phyloP scores from a whole-genome alignment of 2,888 invertebrate genomes.

The Phortica magna region DNA sequence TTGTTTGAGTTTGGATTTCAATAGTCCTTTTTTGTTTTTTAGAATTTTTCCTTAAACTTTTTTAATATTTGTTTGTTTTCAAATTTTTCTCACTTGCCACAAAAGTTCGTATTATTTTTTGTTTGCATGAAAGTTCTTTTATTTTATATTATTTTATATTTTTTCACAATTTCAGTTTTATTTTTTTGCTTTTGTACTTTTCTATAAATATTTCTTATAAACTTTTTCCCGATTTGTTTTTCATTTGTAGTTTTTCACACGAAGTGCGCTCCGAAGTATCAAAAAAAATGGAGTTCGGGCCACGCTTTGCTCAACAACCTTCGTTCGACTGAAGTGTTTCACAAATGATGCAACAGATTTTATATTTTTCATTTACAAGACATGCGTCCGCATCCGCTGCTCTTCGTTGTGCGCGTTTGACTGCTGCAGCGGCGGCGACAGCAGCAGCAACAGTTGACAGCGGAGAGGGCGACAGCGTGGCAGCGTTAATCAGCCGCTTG shows the following conservation, averaged over 20 bases:
- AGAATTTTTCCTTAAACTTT: background rate
- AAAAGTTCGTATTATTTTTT: constrained; percentile 26
- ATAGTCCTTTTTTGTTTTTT: constrained; percentile 9
- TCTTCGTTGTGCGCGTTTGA: constrained; percentile 35
- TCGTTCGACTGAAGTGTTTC: constrained; percentile 78
- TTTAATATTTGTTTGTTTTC: background rate
- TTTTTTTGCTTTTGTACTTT: constrained; percentile 33
- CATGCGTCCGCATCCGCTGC: constrained; percentile 60
- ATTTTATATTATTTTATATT: constrained; percentile 37
- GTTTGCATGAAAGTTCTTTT: constrained; percentile 28
- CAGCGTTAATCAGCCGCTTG: constrained; percentile 23
- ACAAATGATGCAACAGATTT: constrained; percentile 79
- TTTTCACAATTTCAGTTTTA: constrained; percentile 35
- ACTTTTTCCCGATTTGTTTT: constrained; percentile 42
- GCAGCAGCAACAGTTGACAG: constrained; percentile 2
- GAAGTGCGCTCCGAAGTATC: constrained; percentile 47
- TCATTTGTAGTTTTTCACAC: constrained; percentile 37
- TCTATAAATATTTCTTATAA: constrained; percentile 48
- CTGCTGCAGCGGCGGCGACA: constrained; percentile 20
- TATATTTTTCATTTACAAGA: constrained; percentile 75
- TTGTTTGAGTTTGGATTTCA: constrained; percentile 15
- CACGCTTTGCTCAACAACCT: constrained; percentile 74
- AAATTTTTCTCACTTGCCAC: constrained; percentile 32
- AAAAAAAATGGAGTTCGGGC: constrained; percentile 39
- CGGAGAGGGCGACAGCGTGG: background rate